phyloP scores from a whole-genome alignment of 1,140 invertebrate genomes.

The Drosophila trapezifrons region DNA sequence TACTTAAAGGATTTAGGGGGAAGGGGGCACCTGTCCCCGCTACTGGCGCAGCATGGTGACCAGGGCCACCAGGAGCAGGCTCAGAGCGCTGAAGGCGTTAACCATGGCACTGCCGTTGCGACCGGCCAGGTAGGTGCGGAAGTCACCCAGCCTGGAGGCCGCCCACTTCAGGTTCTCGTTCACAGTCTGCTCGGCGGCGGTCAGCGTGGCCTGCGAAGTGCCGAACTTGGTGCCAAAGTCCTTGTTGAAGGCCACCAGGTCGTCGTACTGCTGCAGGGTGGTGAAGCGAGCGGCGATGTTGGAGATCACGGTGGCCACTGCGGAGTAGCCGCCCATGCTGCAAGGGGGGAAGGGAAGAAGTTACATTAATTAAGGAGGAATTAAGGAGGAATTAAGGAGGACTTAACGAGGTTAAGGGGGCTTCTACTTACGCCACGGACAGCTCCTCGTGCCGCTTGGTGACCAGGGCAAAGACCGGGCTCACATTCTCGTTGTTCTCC shows the following conservation, averaged over 20 bases:
- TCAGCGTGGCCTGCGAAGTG: slow-evolving; percentile 49
- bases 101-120: slow-evolving; percentile 56
- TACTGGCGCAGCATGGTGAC: slow-evolving; percentile 60
- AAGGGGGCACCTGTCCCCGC: slow-evolving; percentile 10
- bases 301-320: slow-evolving; percentile 84
- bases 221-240: slow-evolving; percentile 58
- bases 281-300: slow-evolving; percentile 84
- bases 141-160: slow-evolving; percentile 36
- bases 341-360: slow-evolving; percentile 10
- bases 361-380: not conserved
- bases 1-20: slow-evolving; percentile 51
- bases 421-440: slow-evolving; percentile 84
- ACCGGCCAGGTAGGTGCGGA: slow-evolving; percentile 58
- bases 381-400: not conserved
- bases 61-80: slow-evolving; percentile 62
- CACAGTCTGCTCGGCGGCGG: slow-evolving; percentile 51
- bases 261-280: slow-evolving; percentile 79
- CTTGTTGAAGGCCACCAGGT: slow-evolving; percentile 62
- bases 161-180: slow-evolving; percentile 65
- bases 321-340: slow-evolving; percentile 81
- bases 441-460: slow-evolving; percentile 76
- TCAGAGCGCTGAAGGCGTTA: slow-evolving; percentile 61
- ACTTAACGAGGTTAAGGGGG: not conserved
- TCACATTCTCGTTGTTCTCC: slow-evolving; percentile 83
- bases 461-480: slow-evolving; percentile 85